Percentiles rank a stretch among this genome's conserved stretches.
Conservation (phyloP, 2,888 invertebrate species). For the Trissonchulus latispiculum region DNA sequence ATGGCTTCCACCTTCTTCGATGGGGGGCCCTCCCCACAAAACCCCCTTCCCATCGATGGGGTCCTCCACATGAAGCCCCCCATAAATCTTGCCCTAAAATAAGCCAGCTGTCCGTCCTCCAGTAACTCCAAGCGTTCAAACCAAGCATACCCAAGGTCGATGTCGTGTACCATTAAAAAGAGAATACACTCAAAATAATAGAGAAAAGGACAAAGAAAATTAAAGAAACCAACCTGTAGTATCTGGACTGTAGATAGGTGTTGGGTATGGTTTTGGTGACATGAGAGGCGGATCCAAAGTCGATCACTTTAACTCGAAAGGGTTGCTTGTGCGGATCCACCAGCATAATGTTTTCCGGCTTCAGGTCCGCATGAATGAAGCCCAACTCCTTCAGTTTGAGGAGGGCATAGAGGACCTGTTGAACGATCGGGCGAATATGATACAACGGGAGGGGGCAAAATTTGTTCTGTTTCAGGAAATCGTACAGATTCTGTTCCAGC, state of each 20-base stretch:
- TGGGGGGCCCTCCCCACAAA: too few species aligned
- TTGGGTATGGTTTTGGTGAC: slow-evolving; percentile 99
- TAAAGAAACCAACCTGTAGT: slow-evolving; percentile 76
- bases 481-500: slow-evolving; percentile 99
- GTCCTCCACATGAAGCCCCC: too few species aligned
- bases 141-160: too few species aligned
- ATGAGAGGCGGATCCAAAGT: slow-evolving; percentile 98
- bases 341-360: slow-evolving; percentile 99
- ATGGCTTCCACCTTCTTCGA: too few species aligned
- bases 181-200: too few species aligned
- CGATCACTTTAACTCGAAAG: slow-evolving; percentile 97
- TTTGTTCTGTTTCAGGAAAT: slow-evolving; percentile 99
- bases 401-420: slow-evolving; percentile 79
- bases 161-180: too few species aligned
- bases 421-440: slow-evolving; percentile 94
- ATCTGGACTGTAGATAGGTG: slow-evolving; percentile 96
- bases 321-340: slow-evolving; percentile 96
- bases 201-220: too few species aligned
- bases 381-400: slow-evolving; percentile 82
- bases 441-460: slow-evolving; percentile 96
- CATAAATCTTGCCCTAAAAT: too few species aligned
- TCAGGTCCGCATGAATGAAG: slow-evolving; percentile 96
- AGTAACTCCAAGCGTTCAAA: too few species aligned
- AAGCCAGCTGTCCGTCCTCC: too few species aligned
- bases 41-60: too few species aligned